A percentile compares a stretch with the other conserved stretches of the same genome.
These are phyloP conservation scores for Lithobates sylvaticus DNA, from an alignment of 2,797 vertebrate species.

Conservation along the genomic window DNA sequence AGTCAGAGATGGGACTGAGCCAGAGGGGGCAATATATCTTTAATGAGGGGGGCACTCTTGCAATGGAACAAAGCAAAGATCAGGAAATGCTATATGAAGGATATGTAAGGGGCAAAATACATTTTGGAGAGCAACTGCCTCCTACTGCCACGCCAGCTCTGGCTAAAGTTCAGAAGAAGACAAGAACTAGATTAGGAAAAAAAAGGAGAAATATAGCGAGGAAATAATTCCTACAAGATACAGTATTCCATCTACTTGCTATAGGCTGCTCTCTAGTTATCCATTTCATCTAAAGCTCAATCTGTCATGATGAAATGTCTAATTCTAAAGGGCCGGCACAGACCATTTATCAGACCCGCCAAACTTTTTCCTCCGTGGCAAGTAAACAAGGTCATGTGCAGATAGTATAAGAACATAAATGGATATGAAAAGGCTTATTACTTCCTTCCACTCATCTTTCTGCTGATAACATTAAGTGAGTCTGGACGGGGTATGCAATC, in stretches of 20 bases:
- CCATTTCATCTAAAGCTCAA: background rate
- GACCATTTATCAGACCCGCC: background rate
- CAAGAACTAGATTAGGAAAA: no score
- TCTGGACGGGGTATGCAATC: background rate
- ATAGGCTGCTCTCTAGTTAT: background rate
- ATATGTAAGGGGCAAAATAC: no score
- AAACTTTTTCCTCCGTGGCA: background rate
- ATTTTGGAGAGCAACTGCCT: no score
- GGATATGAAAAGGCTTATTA: background rate
- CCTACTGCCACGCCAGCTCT: no score
- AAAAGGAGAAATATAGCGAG: no score
- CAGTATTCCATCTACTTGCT: background rate
- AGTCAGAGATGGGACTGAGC: no score
- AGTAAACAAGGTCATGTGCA: conserved; percentile 31
- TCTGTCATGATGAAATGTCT: background rate
- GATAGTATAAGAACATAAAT: background rate
- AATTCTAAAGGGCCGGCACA: background rate
- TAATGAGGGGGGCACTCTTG: no score
- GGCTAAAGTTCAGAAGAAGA: no score
- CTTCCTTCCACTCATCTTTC: conserved; percentile 11
- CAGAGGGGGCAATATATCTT: no score
- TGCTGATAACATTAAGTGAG: background rate
- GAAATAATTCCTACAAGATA: no score
- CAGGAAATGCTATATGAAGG: no score
- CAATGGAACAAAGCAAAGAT: no score